phyloP scores from a whole-genome alignment of 2,113 vertebrate genomes.

The Centrocercus urophasianus region DNA sequence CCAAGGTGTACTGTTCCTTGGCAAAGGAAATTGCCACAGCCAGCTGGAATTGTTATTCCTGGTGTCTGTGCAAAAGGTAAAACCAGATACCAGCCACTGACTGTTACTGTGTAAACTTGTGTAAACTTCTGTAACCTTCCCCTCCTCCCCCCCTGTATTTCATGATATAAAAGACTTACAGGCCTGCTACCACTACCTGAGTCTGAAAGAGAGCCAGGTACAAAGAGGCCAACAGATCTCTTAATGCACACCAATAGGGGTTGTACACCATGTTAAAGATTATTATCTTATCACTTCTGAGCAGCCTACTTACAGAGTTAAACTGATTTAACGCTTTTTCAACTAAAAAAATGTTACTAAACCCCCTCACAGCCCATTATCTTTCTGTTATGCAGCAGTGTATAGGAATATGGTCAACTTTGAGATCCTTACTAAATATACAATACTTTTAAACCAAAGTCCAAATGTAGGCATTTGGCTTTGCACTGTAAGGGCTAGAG shows the following conservation, averaged over 20 bases:
- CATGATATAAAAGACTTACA: background rate
- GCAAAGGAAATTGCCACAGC: background rate
- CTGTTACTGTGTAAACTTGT: fast-evolving
- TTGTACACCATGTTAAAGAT: background rate
- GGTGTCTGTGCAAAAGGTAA: background rate
- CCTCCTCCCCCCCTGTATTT: background rate
- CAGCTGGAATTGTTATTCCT: background rate
- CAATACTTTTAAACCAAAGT: background rate
- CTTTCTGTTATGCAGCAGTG: background rate
- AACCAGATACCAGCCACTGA: background rate
- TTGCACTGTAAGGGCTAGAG: background rate
- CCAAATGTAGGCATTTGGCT: background rate
- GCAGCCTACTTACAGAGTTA: conserved; percentile 30
- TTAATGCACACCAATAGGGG: background rate
- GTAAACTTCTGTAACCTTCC: background rate
- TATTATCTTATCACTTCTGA: conserved; percentile 28
- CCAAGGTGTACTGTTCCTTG: background rate
- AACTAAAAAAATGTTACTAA: conserved; percentile 32
- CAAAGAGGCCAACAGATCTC: background rate
- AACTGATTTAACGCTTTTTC: conserved; percentile 10
- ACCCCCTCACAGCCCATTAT: conserved; percentile 20
- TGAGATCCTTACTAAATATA: background rate
- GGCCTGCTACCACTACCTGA: background rate
- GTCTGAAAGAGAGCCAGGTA: background rate
- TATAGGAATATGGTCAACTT: background rate